Percentiles rank a stretch among this genome's conserved stretches.
phyloP scores from a whole-genome alignment of 1,140 invertebrate species.

The Nilaparvata lugens region DNA sequence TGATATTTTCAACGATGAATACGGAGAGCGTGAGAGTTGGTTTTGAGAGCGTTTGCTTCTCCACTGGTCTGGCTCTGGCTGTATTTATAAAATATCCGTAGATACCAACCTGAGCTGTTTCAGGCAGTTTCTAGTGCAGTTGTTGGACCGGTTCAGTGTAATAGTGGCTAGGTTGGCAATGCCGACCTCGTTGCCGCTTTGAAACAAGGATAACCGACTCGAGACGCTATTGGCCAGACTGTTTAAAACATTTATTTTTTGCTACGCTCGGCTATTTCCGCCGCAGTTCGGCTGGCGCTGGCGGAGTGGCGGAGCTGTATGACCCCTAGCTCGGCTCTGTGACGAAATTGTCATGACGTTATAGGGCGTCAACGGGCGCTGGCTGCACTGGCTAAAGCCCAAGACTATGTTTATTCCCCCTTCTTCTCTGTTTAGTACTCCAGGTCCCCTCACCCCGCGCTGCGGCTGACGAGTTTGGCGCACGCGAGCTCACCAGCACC shows the following conservation, averaged over 20 bases:
- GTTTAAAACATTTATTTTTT: conserved; percentile 17
- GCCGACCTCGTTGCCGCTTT: not conserved
- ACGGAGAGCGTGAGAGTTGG: too few relatives aligned
- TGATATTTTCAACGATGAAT: too few relatives aligned
- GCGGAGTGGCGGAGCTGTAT: conserved; percentile 8
- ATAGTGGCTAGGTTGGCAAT: too few relatives aligned
- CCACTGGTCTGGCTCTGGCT: too few relatives aligned
- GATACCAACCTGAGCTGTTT: too few relatives aligned
- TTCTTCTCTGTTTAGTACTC: not conserved
- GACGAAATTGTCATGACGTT: conserved; percentile 20
- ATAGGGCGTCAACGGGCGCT: conserved; percentile 12
- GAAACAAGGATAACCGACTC: conserved; percentile 1
- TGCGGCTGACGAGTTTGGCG: not conserved
- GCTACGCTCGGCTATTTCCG: conserved; percentile 9
- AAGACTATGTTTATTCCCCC: conserved; percentile 17
- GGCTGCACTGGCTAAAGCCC: conserved; percentile 13
- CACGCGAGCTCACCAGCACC: too few relatives aligned
- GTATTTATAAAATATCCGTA: too few relatives aligned
- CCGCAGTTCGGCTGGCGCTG: conserved; percentile 8
- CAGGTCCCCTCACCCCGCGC: conserved; percentile 12
- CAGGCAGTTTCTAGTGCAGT: too few relatives aligned
- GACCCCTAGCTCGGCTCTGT: conserved; percentile 17
- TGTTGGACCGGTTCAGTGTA: too few relatives aligned
- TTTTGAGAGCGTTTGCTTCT: too few relatives aligned
- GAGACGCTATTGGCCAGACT: conserved; percentile 11